Conservation (phyloP, 2,797 vertebrate species). For the Chiloscyllium punctatum region DNA sequence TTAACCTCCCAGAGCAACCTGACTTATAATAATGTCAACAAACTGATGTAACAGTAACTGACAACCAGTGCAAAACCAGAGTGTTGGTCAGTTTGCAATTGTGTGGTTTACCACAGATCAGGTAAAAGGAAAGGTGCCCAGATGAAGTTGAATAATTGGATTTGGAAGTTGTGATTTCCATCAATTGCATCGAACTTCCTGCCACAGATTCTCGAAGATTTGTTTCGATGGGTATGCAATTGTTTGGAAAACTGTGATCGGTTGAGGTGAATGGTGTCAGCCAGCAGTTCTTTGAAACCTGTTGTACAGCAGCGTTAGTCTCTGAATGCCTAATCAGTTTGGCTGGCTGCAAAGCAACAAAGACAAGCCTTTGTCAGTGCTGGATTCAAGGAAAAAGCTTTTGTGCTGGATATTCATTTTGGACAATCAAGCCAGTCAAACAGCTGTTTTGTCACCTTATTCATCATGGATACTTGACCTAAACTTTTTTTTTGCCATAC, state of each 20-base stretch:
- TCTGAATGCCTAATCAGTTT: neutral
- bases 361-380: neutral
- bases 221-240: neutral
- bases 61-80: neutral
- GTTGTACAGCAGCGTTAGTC: too few species aligned
- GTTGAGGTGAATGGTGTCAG: neutral
- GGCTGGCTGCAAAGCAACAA: neutral
- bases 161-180: neutral
- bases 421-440: neutral
- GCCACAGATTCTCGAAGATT: neutral
- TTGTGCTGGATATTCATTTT: neutral
- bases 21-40: neutral
- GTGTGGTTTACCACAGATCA: neutral
- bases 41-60: neutral
- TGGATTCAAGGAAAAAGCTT: neutral
- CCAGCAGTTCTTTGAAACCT: neutral
- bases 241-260: neutral
- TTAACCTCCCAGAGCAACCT: neutral
- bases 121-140: neutral
- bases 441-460: neutral
- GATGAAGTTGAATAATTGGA: neutral
- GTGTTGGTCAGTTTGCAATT: neutral
- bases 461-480: neutral
- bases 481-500: neutral
- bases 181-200: neutral